Conservation (phyloP, 2,888 invertebrate species). For the Apeira syringaria region DNA sequence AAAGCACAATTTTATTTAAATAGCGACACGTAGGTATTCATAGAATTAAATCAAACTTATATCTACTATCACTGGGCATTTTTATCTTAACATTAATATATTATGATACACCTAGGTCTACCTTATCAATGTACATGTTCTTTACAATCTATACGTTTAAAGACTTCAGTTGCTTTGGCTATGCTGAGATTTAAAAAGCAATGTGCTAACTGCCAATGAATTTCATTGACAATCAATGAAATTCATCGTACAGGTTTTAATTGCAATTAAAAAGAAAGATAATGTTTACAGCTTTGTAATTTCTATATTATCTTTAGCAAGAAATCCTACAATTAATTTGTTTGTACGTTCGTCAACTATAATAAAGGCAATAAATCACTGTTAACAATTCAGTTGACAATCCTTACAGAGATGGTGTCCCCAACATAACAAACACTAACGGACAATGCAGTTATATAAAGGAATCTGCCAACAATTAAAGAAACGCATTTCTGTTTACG, state of each 20-base stretch:
- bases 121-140: constrained; percentile 61
- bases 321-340: constrained; percentile 26
- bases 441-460: constrained; percentile 48
- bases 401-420: constrained; percentile 40
- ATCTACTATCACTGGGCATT: constrained; percentile 81
- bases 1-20: constrained; percentile 53
- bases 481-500: constrained; percentile 58
- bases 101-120: constrained; percentile 43
- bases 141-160: constrained; percentile 66
- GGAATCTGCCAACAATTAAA: constrained; percentile 50
- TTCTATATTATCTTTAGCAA: constrained; percentile 5
- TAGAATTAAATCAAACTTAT: constrained; percentile 64
- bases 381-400: constrained; percentile 65
- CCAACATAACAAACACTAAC: constrained; percentile 50
- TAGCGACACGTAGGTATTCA: constrained; percentile 49
- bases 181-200: constrained; percentile 48
- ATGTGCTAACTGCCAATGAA: constrained; percentile 15
- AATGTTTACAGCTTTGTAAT: constrained; percentile 13
- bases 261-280: background rate
- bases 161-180: constrained; percentile 79
- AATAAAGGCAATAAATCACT: constrained; percentile 67
- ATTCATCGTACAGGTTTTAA: constrained; percentile 4
- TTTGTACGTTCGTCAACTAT: constrained; percentile 37
- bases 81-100: constrained; percentile 58
- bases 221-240: too few relatives aligned